A percentile compares a stretch with the other conserved stretches of the same genome.
These are phyloP conservation scores for Pyrgilauda ruficollis DNA, from an alignment of 2,113 vertebrate species.

Conservation along the genomic window DNA sequence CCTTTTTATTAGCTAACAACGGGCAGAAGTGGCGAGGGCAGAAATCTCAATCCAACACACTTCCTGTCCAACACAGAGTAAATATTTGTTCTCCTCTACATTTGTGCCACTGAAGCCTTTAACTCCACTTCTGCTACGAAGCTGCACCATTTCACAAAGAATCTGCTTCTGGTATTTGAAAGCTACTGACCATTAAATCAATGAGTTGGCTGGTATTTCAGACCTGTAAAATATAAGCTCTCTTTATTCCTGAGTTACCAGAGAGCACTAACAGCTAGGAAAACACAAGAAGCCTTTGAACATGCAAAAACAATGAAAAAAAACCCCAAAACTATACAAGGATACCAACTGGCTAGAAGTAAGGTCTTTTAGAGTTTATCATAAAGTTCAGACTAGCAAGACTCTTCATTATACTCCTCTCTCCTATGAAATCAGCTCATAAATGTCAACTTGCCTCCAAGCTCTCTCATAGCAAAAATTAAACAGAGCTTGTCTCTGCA, in stretches of 20 bases:
- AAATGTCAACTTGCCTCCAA: constrained; percentile 26
- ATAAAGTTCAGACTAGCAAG: not conserved
- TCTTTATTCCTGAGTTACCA: not conserved
- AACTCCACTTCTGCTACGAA: not conserved
- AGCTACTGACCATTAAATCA: not conserved
- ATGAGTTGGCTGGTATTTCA: not conserved
- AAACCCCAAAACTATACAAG: not conserved
- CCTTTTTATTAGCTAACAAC: constrained; percentile 2
- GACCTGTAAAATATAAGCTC: not conserved
- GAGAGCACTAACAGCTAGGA: not conserved
- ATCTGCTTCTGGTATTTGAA: not conserved
- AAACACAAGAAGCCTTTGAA: not conserved
- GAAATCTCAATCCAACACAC: not conserved
- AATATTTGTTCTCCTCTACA: constrained; percentile 37
- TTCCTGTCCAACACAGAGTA: not conserved
- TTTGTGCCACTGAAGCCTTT: not conserved
- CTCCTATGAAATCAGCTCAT: constrained; percentile 2
- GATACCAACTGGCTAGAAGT: not conserved
- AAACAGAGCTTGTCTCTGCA: constrained; percentile 25
- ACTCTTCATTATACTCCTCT: not conserved
- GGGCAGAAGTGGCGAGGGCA: not conserved
- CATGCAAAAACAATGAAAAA: not conserved
- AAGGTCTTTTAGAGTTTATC: not conserved
- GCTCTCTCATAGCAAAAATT: not conserved
- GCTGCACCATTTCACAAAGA: not conserved